These are phyloP conservation scores for Pristionchus japonicus DNA, from an alignment of 2,888 invertebrate genomes.

Conservation along the genomic window DNA sequence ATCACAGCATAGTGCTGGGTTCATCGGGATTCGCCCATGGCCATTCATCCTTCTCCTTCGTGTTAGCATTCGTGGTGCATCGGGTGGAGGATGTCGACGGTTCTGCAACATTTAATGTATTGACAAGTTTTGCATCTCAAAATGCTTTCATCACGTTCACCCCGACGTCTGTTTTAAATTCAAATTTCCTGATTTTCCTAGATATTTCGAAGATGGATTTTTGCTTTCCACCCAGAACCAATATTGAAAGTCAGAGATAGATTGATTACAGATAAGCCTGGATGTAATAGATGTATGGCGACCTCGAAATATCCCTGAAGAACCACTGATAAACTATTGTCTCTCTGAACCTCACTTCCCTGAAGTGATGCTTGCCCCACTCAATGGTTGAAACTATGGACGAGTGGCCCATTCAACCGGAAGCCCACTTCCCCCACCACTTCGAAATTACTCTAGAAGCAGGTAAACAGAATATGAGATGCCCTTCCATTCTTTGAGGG, in stretches of 20 bases:
- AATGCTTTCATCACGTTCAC: neutral
- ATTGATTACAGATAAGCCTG: neutral
- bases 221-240: neutral
- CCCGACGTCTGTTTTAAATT: no score
- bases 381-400: neutral
- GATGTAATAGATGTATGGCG: no score
- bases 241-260: no score
- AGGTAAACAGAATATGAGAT: neutral
- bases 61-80: neutral
- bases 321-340: no score
- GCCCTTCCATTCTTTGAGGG: neutral
- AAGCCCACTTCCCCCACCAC: neutral
- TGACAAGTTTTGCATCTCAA: neutral
- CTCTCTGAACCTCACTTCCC: no score
- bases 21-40: slow-evolving; percentile 69
- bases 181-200: no score
- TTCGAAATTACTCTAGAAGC: neutral
- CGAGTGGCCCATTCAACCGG: neutral
- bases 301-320: no score
- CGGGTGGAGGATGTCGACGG: neutral
- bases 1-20: slow-evolving; percentile 67
- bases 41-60: slow-evolving; percentile 53
- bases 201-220: no score
- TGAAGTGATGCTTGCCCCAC: neutral
- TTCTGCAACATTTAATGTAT: neutral